Evolutionary conservation across 2,113 vertebrate genomes (phyloP), one percentile per base, ranked within the genome.

Genomic region (Ictalurus furcatus): DNA sequence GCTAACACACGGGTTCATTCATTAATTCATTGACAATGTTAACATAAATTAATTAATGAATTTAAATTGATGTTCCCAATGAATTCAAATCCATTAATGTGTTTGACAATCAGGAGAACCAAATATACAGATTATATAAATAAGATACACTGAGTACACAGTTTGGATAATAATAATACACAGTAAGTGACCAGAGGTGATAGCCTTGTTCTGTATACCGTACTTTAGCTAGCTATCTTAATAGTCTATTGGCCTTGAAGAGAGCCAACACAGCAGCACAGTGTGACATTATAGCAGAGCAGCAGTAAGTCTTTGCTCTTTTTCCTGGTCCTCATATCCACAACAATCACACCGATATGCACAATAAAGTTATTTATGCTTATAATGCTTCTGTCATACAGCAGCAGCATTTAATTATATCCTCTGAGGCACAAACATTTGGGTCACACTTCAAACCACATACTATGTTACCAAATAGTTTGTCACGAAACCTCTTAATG

Each of bases 361-460:
- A 61, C n/a, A 84, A 83, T 37, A 21, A 58, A 25, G 14, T 23
- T 61, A 40, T 61, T 83, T 61, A 37, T 83, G 61, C 11, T 84
- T 84, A 61, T 40, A 40, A 14, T 79, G 44, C 7, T 84, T 63
- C 58, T 58, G n/a, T 37, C 34, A 19, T 63, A 23, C 56, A 61
- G 37, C 4, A 25, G 58, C 56, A 84, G 81, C 56, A 84, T 61
- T 37, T 59, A 82, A 82, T 82, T 40, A 84, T 84, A 40, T 84
- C 21, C 8, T 84, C 30, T 40, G 81, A 84, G 58, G 19, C 0
- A 0, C 56, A 61, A 40, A 84, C 56, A 23, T 59, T 83, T 83
- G 54, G 52, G 80, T 83, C 8, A 84, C 11, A 40, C 17, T 23
- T 40, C 34, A 84, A 61, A 84, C 30, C 5, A 19, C 58, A 61